Conservation (phyloP, 2,113 vertebrate species). For the Pelodiscus sinensis region DNA sequence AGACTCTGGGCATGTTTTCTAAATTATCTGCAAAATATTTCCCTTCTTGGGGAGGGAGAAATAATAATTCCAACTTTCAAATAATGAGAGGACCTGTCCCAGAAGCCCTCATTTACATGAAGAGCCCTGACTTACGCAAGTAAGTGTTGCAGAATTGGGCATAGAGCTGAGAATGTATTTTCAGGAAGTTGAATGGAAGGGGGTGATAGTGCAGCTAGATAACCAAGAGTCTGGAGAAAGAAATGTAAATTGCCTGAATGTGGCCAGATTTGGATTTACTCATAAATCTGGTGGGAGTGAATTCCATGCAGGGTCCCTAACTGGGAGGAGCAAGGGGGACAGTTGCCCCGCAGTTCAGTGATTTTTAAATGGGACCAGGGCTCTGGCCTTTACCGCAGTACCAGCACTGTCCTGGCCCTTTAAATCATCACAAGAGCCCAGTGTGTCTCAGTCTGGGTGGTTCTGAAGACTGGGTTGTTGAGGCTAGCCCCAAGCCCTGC, state of each 20-base stretch:
- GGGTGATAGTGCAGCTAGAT: not conserved
- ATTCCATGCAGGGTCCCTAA: not conserved
- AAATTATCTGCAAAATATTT: not conserved
- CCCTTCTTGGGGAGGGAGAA: not conserved
- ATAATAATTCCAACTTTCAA: not conserved
- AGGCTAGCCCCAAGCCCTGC: no score
- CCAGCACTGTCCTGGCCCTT: no score
- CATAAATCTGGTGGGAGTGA: not conserved
- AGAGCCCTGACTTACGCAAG: not conserved
- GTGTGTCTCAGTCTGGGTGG: no score
- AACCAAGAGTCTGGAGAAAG: not conserved
- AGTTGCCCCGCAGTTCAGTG: no score
- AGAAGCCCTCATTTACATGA: not conserved
- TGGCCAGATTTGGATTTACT: not conserved
- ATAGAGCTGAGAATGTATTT: not conserved
- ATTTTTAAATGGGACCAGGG: no score
- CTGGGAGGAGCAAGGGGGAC: no score
- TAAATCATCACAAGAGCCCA: no score
- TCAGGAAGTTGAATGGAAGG: not conserved
- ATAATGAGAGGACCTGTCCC: not conserved
- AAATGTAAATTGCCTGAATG: not conserved
- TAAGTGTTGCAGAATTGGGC: not conserved
- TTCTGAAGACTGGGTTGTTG: no score
- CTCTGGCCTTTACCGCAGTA: no score
- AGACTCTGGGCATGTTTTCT: not conserved